Conservation (phyloP, 2,888 invertebrate species). For the Pegoplata infirma region DNA sequence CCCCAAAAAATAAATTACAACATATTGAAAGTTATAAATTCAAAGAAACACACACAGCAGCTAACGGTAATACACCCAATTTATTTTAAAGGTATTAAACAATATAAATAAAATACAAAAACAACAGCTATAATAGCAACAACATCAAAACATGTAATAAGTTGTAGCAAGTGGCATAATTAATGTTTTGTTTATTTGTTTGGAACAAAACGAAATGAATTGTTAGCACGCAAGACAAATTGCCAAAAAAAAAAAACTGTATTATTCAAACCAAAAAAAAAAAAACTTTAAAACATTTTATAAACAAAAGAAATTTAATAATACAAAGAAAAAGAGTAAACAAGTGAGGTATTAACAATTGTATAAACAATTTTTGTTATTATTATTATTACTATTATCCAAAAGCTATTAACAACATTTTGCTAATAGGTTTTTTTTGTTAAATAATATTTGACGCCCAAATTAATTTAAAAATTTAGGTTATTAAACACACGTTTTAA, state of each 20-base stretch:
- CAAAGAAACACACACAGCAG: constrained; percentile 5
- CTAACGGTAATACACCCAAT: constrained; percentile 30
- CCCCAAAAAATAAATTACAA: not conserved
- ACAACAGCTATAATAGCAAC: not conserved
- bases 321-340: too few relatives aligned
- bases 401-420: not conserved
- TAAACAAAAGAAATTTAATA: not conserved
- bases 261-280: not conserved
- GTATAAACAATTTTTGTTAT: not conserved
- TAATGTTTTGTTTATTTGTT: constrained; percentile 36
- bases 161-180: constrained; percentile 41
- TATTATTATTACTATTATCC: too few relatives aligned
- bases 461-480: too few relatives aligned
- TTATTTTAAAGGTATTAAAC: not conserved
- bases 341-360: not conserved
- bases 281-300: not conserved
- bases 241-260: not conserved
- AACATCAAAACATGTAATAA: constrained; percentile 13
- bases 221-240: constrained; percentile 46
- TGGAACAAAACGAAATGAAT: constrained; percentile 12
- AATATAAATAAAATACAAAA: too few relatives aligned
- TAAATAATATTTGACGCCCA: too few relatives aligned
- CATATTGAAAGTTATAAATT: not conserved
- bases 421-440: not conserved
- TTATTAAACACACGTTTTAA: too few relatives aligned